phyloP scores from a whole-genome alignment of 2,797 vertebrate genomes.

The Gymnothorax javanicus region DNA sequence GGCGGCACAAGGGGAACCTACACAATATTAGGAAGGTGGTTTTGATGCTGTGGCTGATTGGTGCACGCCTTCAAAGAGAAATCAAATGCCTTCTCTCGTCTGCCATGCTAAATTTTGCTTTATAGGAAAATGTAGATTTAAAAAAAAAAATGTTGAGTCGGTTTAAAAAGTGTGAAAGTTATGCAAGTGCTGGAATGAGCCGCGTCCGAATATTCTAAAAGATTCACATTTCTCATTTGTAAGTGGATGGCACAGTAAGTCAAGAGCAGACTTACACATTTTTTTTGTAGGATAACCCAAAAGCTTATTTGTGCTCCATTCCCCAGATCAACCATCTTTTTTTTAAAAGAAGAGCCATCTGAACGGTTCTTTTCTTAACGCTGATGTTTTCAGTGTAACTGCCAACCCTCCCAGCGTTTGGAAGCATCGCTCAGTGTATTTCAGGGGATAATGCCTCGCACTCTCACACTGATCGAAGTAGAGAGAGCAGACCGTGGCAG shows the following conservation, averaged over 20 bases:
- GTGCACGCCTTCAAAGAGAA: neutral
- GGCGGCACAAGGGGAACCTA: too few species aligned
- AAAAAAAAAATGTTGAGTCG: neutral
- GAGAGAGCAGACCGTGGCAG: neutral
- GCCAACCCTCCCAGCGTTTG: neutral
- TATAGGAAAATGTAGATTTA: neutral
- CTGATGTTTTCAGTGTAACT: neutral
- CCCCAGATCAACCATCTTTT: neutral
- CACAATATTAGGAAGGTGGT: too few species aligned
- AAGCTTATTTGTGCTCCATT: neutral
- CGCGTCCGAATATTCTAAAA: neutral
- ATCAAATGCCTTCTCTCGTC: neutral
- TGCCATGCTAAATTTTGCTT: neutral
- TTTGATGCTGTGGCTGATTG: too few species aligned
- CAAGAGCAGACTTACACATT: neutral
- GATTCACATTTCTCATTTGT: neutral
- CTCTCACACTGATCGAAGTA: slow-evolving; percentile 13
- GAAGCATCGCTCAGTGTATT: neutral
- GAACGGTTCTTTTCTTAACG: neutral
- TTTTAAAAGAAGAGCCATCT: slow-evolving; percentile 1
- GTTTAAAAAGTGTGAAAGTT: neutral
- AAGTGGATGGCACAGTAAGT: neutral
- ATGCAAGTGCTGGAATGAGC: neutral
- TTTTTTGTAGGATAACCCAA: neutral
- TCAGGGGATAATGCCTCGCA: slow-evolving; percentile 13